Percentiles rank a stretch among this genome's conserved stretches.
phyloP scores from a whole-genome alignment of 2,888 invertebrate species.

The Dinocampus coccinellae region DNA sequence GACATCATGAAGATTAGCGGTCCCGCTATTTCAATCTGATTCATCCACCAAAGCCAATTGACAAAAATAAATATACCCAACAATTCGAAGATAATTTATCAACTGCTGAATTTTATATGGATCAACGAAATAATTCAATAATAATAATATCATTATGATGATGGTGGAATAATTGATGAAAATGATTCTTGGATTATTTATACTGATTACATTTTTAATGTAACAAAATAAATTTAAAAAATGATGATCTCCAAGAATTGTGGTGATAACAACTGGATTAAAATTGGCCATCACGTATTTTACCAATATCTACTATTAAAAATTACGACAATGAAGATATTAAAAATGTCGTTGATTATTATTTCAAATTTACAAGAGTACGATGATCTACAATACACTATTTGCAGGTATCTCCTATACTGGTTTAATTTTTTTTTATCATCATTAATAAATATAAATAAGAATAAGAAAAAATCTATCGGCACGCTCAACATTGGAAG shows the following conservation, averaged over 20 bases:
- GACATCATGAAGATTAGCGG: not conserved
- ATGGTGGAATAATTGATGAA: constrained; percentile 1
- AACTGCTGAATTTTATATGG: not conserved
- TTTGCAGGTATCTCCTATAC: constrained; percentile 31
- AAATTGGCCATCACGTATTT: constrained; percentile 9
- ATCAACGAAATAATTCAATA: not conserved
- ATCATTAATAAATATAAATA: not conserved
- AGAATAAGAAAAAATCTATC: not conserved
- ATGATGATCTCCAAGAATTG: not conserved
- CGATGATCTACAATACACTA: constrained; percentile 11
- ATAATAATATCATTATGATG: not conserved
- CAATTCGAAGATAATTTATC: not conserved
- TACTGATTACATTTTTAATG: constrained; percentile 12
- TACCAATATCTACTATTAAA: constrained; percentile 8
- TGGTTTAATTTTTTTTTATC: constrained; percentile 30
- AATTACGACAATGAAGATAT: constrained; percentile 10
- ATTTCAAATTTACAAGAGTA: constrained; percentile 1
- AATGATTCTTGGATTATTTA: not conserved
- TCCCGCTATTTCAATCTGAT: not conserved
- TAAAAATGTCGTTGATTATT: constrained; percentile 10
- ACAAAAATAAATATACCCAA: not conserved
- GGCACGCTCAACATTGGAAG: constrained; percentile 14
- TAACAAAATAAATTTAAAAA: constrained; percentile 23
- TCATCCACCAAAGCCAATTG: not conserved
- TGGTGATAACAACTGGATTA: constrained; percentile 17